Conservation (phyloP, 2,888 invertebrate species). For the Drosophila pegasa region DNA sequence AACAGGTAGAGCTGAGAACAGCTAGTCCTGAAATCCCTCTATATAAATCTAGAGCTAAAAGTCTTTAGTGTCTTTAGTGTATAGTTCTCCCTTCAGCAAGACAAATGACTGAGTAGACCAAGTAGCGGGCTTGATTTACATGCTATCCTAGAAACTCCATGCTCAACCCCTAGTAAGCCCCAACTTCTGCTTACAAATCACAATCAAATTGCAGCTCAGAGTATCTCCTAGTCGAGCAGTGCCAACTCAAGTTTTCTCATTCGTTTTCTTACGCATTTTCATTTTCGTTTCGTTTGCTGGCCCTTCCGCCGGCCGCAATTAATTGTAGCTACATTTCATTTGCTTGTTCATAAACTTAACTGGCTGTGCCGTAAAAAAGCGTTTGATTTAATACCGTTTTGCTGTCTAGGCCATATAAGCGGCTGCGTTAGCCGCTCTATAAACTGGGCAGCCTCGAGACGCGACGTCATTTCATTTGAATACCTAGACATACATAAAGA, state of each 20-base stretch:
- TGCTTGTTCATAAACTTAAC: constrained; percentile 46
- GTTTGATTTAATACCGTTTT: constrained; percentile 58
- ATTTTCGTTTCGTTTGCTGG: constrained; percentile 38
- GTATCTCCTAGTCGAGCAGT: not conserved
- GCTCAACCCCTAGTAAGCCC: too few species aligned
- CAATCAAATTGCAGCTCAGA: not conserved
- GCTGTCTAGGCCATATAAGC: constrained; percentile 71
- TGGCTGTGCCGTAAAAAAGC: constrained; percentile 44
- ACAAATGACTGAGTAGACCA: too few species aligned
- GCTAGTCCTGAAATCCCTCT: too few species aligned
- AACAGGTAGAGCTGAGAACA: too few species aligned
- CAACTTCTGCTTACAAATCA: not conserved
- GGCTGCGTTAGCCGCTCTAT: constrained; percentile 49
- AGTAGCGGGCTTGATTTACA: too few species aligned
- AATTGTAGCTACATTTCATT: constrained; percentile 35
- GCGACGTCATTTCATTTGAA: constrained; percentile 46
- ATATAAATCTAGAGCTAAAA: too few species aligned
- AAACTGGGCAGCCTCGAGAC: constrained; percentile 57
- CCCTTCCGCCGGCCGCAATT: constrained; percentile 55
- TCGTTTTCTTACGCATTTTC: not conserved
- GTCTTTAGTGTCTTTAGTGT: too few species aligned
- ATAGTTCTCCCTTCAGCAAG: too few species aligned
- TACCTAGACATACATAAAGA: constrained; percentile 19
- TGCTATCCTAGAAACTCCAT: too few species aligned
- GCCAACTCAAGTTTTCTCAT: not conserved